These are phyloP conservation scores for Arizona elegans DNA, from an alignment of 2,113 vertebrate genomes.

Conservation along the genomic window DNA sequence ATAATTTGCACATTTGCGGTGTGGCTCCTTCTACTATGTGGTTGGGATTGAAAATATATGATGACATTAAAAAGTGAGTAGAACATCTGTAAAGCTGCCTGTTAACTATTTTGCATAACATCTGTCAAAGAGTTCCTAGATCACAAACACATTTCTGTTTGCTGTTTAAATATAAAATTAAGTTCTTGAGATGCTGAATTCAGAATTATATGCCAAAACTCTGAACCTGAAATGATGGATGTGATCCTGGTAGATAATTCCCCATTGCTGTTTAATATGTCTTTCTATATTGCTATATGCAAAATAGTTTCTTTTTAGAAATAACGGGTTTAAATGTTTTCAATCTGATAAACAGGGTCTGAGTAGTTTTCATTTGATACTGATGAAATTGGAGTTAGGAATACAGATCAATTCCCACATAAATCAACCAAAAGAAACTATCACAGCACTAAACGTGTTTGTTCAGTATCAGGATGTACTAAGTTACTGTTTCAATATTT, in stretches of 20 bases:
- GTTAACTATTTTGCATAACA: not conserved
- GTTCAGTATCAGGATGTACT: not conserved
- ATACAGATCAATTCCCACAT: not conserved
- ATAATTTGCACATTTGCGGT: not conserved
- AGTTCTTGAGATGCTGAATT: not conserved
- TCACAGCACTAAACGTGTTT: not conserved
- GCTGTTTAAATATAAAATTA: not conserved
- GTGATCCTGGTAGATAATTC: not conserved
- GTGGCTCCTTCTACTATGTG: not conserved
- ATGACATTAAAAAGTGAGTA: not conserved
- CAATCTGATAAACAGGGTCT: not conserved
- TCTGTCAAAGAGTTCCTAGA: not conserved
- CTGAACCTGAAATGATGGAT: not conserved
- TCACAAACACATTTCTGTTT: not conserved
- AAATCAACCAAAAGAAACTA: not conserved
- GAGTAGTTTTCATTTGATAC: not conserved
- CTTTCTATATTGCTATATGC: not conserved
- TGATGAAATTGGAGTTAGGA: not conserved
- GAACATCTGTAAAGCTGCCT: not conserved
- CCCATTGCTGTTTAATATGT: not conserved
- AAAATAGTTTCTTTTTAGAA: not conserved
- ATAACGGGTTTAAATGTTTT: not conserved
- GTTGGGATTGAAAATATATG: not conserved
- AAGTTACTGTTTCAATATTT: not conserved
- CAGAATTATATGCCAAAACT: not conserved